Conservation (phyloP, 2,113 vertebrate species). For the Serilophus lunatus region DNA sequence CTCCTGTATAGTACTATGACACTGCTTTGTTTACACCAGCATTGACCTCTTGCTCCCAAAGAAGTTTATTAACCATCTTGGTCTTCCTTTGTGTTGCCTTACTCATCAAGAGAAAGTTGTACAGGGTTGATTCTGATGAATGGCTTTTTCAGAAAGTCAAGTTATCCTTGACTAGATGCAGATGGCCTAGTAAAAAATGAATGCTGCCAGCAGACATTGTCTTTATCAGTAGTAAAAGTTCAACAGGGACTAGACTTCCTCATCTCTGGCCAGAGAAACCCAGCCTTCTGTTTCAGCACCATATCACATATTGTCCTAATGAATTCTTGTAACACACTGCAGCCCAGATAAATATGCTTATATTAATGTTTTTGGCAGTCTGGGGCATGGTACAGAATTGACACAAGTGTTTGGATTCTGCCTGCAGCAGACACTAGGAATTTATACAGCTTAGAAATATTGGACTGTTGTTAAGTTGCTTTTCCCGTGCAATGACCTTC, state of each 20-base stretch:
- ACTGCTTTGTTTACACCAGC: constrained; percentile 71
- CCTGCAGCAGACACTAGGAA: constrained; percentile 53
- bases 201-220: constrained; percentile 74
- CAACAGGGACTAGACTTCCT: constrained; percentile 78
- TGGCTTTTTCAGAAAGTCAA: constrained; percentile 72
- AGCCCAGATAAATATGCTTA: constrained; percentile 71
- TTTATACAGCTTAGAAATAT: constrained; percentile 19
- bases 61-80: constrained; percentile 73
- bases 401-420: constrained; percentile 51
- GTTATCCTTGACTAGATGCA: constrained; percentile 82
- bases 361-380: constrained; percentile 66
- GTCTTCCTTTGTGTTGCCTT: constrained; percentile 65
- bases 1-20: constrained; percentile 73
- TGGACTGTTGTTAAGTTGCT: not conserved
- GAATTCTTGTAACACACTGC: constrained; percentile 71
- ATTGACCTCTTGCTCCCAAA: constrained; percentile 63
- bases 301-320: constrained; percentile 76
- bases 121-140: constrained; percentile 66
- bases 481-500: constrained; percentile 1
- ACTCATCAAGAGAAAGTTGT: constrained; percentile 61
- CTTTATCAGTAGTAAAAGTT: constrained; percentile 81
- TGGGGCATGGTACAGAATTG: constrained; percentile 68
- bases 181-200: constrained; percentile 84
- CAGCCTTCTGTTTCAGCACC: constrained; percentile 79
- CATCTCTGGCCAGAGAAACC: constrained; percentile 64